phyloP scores from a whole-genome alignment of 2,113 vertebrate genomes.

The cat (Felis catus) region DNA sequence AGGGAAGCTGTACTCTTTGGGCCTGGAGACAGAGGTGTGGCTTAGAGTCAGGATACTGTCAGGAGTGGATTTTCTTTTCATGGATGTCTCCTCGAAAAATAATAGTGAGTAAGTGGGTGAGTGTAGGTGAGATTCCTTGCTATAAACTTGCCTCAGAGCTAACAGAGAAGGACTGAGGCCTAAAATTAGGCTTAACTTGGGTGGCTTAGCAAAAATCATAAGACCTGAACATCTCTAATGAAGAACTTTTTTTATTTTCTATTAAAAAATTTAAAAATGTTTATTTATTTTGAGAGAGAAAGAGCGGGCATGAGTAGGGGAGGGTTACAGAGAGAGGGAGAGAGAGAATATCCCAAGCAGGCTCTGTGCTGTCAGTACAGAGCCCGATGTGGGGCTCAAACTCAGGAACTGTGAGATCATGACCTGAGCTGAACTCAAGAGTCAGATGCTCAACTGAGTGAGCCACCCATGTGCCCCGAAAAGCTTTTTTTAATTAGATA shows the following conservation, averaged over 20 bases:
- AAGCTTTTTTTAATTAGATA: slow-evolving; percentile 30
- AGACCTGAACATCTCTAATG: not conserved
- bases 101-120: not conserved
- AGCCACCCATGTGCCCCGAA: too few species aligned
- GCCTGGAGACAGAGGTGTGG: not conserved
- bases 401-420: too few species aligned
- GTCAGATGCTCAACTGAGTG: too few species aligned
- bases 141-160: not conserved
- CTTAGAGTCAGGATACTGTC: not conserved
- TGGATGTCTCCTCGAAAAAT: not conserved
- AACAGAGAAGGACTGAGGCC: not conserved
- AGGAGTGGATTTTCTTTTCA: not conserved
- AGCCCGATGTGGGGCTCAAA: too few species aligned
- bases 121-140: not conserved
- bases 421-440: too few species aligned
- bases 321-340: too few species aligned
- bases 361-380: too few species aligned
- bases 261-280: too few species aligned
- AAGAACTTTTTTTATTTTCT: not conserved
- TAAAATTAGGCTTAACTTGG: not conserved
- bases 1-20: not conserved
- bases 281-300: too few species aligned
- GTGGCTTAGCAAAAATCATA: slow-evolving; percentile 10
- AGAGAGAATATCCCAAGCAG: too few species aligned
- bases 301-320: too few species aligned